Evolutionary conservation across 2,797 vertebrate species (phyloP).

Genomic region (Limosa lapponica): DNA sequence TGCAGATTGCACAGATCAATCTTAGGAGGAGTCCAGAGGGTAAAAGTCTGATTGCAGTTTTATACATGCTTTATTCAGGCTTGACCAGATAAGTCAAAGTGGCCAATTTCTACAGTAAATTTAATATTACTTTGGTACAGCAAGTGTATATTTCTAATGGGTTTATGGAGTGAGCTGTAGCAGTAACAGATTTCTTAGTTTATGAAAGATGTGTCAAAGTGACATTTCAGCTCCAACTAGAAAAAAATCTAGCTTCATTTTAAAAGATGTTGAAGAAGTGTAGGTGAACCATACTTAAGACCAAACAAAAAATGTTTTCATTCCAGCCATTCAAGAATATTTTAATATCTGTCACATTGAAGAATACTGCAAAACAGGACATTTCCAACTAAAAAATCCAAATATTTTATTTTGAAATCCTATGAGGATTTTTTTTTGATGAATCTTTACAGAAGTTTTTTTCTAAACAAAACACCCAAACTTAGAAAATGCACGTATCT

Average conservation of each 20-base stretch:
- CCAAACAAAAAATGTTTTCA: not conserved
- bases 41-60: not conserved
- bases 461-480: not conserved
- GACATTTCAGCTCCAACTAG: not conserved
- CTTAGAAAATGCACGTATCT: not conserved
- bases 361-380: not conserved
- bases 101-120: not conserved
- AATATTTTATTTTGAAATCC: not conserved
- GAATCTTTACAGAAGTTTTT: not conserved
- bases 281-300: not conserved
- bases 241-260: not conserved
- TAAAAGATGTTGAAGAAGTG: not conserved
- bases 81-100: not conserved
- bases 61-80: not conserved
- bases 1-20: not conserved
- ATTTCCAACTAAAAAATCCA: not conserved
- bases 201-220: not conserved
- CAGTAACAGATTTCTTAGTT: not conserved
- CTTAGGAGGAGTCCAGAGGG: not conserved
- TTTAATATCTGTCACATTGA: not conserved
- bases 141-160: not conserved
- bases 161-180: not conserved
- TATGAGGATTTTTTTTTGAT: not conserved
- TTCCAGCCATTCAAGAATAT: not conserved
- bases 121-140: not conserved